Conservation (phyloP, 1,140 invertebrate species). For the Bombus superbus region DNA sequence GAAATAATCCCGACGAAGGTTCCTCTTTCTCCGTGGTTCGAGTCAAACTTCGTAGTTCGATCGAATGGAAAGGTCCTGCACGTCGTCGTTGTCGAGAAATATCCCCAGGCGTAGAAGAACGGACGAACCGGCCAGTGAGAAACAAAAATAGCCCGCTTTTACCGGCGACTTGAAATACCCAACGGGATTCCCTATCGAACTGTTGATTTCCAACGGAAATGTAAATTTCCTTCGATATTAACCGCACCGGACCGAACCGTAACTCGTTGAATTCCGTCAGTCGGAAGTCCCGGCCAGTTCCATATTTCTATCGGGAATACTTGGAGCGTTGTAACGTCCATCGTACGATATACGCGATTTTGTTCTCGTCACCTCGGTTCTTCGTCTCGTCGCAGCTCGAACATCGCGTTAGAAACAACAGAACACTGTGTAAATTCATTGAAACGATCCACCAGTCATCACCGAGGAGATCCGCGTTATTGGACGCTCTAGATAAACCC, state of each 20-base stretch:
- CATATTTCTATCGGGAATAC: slow-evolving; percentile 16
- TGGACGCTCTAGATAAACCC: slow-evolving; percentile 53
- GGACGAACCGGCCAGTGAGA: not conserved
- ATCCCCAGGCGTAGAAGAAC: not conserved
- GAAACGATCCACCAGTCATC: slow-evolving; percentile 37
- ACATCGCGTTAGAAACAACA: slow-evolving; percentile 46
- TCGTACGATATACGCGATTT: slow-evolving; percentile 41
- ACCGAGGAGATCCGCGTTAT: slow-evolving; percentile 48
- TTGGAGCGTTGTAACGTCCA: not conserved
- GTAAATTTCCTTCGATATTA: slow-evolving; percentile 35
- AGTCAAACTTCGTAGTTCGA: not conserved
- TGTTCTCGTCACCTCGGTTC: not conserved
- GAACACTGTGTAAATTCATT: slow-evolving; percentile 55
- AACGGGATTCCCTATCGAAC: not conserved
- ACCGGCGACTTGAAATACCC: not conserved
- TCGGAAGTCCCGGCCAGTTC: not conserved
- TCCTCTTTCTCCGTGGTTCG: not conserved
- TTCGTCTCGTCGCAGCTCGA: slow-evolving; percentile 21
- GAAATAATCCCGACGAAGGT: too few species aligned
- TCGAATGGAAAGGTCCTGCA: not conserved
- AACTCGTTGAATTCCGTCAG: not conserved
- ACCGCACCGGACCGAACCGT: too few species aligned
- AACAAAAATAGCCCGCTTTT: slow-evolving; percentile 17
- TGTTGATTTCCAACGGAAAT: slow-evolving; percentile 29
- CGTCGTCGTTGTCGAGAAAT: not conserved